These are phyloP conservation scores for Esperia sulphurella DNA, from an alignment of 2,888 invertebrate species.

Conservation along the genomic window DNA sequence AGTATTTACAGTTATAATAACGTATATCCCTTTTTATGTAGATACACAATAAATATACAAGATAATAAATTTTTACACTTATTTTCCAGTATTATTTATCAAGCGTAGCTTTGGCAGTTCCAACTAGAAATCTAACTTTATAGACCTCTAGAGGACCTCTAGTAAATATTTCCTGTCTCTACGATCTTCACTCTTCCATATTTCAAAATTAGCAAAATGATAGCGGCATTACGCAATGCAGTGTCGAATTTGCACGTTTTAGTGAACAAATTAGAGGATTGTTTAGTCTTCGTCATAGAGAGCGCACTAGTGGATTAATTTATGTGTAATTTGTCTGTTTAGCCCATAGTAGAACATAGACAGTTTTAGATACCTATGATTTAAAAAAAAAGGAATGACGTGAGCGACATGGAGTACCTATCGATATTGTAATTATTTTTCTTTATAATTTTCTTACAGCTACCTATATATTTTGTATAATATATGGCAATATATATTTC, in stretches of 20 bases:
- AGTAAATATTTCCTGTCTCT: slow-evolving; percentile 52
- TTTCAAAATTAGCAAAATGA: slow-evolving; percentile 55
- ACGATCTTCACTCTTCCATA: slow-evolving; percentile 76
- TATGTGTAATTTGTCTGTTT: slow-evolving; percentile 58
- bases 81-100: neutral
- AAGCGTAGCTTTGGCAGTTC: neutral
- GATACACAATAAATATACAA: slow-evolving; percentile 42
- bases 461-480: slow-evolving; percentile 22
- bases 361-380: slow-evolving; percentile 29
- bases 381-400: slow-evolving; percentile 56
- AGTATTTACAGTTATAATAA: slow-evolving; percentile 16
- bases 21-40: slow-evolving; percentile 13
- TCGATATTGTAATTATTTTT: slow-evolving; percentile 11
- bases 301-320: slow-evolving; percentile 60
- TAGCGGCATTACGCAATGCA: slow-evolving; percentile 36
- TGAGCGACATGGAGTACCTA: slow-evolving; percentile 11
- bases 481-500: slow-evolving; percentile 19
- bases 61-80: neutral
- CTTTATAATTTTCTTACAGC: slow-evolving; percentile 17
- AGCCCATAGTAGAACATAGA: slow-evolving; percentile 41
- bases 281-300: slow-evolving; percentile 50
- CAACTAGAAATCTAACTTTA: slow-evolving; percentile 17
- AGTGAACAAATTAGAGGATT: slow-evolving; percentile 50
- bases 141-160: slow-evolving; percentile 49
- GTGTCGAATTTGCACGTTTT: slow-evolving; percentile 62